These are phyloP conservation scores for Elysia crispata DNA, from an alignment of 2,888 invertebrate genomes.

Conservation along the genomic window DNA sequence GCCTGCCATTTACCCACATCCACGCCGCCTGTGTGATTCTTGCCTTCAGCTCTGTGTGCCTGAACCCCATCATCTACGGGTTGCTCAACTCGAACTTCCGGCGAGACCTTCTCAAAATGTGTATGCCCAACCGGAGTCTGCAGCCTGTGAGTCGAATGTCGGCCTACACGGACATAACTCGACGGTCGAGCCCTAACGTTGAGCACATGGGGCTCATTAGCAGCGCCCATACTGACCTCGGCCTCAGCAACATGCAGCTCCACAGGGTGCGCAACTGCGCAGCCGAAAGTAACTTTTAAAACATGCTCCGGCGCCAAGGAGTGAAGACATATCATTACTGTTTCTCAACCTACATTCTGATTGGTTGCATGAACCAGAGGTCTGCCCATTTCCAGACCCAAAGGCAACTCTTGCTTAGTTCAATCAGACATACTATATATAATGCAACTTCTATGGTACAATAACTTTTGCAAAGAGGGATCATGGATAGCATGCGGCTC, in stretches of 20 bases:
- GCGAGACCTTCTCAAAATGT: slow-evolving; percentile 49
- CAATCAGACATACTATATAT: no score
- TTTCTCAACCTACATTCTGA: no score
- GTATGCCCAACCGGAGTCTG: not conserved
- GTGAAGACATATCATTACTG: no score
- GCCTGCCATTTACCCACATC: slow-evolving; percentile 71
- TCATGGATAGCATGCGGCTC: no score
- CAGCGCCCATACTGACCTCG: slow-evolving; percentile 37
- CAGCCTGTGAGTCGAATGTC: not conserved
- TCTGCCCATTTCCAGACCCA: no score
- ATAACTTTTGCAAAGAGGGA: no score
- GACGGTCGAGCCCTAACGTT: slow-evolving; percentile 37
- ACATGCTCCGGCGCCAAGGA: no score
- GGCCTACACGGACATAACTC: slow-evolving; percentile 27
- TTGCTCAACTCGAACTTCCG: slow-evolving; percentile 64
- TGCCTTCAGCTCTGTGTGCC: slow-evolving; percentile 65
- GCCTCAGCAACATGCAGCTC: slow-evolving; percentile 26
- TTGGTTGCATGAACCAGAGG: no score
- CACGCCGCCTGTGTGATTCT: slow-evolving; percentile 63
- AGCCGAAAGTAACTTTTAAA: no score
- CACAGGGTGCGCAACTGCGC: not conserved
- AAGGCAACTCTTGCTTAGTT: no score
- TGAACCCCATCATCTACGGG: slow-evolving; percentile 68
- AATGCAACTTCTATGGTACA: no score
- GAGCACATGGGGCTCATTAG: slow-evolving; percentile 48